Evolutionary conservation across 2,113 vertebrate genomes (phyloP).

Genomic region (Pterocles orientalis): DNA sequence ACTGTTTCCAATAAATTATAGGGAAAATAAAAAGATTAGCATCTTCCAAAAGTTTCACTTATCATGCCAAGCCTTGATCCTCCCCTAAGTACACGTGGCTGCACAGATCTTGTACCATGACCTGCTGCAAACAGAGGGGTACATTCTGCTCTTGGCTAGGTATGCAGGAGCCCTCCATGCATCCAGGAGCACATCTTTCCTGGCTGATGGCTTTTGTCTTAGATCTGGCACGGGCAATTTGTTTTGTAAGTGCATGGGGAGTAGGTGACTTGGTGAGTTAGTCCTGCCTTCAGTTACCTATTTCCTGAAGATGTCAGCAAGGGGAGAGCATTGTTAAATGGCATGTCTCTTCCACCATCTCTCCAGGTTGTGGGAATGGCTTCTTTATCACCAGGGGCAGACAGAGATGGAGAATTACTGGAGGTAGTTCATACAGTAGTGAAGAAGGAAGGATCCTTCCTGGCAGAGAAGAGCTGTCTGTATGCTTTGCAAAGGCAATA

Average conservation of each 20-base stretch:
- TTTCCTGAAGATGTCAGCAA: neutral
- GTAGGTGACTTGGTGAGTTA: neutral
- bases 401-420: neutral
- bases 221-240: neutral
- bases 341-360: neutral
- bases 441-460: neutral
- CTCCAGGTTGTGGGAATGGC: accelerated
- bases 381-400: neutral
- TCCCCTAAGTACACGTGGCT: neutral
- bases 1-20: neutral
- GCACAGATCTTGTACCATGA: neutral
- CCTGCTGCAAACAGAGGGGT: neutral
- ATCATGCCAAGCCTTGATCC: neutral
- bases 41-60: neutral
- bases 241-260: neutral
- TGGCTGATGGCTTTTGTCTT: neutral
- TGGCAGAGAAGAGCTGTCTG: neutral
- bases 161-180: neutral
- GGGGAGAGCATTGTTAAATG: accelerated
- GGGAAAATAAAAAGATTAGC: neutral
- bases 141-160: neutral
- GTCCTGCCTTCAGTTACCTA: neutral
- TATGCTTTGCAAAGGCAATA: neutral
- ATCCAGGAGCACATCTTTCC: neutral
- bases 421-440: neutral